These are phyloP conservation scores for Nerophis lumbriciformis DNA, from an alignment of 2,113 vertebrate species.

Conservation along the genomic window DNA sequence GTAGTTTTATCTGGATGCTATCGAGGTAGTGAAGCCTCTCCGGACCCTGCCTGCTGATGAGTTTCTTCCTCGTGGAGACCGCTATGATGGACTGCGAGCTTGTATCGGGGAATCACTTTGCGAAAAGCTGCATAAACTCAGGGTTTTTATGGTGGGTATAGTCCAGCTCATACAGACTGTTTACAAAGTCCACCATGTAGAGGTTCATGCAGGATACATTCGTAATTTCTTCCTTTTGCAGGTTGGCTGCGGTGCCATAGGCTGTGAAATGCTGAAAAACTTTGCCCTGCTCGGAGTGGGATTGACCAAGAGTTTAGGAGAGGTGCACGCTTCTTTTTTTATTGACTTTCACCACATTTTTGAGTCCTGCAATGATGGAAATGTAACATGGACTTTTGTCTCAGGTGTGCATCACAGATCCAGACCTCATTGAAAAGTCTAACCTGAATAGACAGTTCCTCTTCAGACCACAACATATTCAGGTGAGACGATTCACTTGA, in stretches of 20 bases:
- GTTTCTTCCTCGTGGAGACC: slow-evolving; percentile 86
- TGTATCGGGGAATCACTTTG: slow-evolving; percentile 89
- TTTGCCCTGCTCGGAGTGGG: slow-evolving; percentile 92
- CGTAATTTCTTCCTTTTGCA: slow-evolving; percentile 36
- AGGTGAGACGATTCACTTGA: slow-evolving; percentile 67
- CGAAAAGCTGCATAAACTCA: slow-evolving; percentile 82
- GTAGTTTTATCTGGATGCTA: slow-evolving; percentile 88
- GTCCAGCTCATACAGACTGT: slow-evolving; percentile 19
- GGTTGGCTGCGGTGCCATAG: slow-evolving; percentile 97
- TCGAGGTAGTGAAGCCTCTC: slow-evolving; percentile 79
- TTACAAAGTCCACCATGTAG: not conserved
- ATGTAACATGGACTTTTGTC: not conserved
- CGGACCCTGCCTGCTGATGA: slow-evolving; percentile 78
- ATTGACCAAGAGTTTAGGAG: slow-evolving; percentile 69
- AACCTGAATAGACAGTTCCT: slow-evolving; percentile 98
- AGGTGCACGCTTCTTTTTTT: slow-evolving; percentile 43
- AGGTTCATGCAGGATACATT: not conserved
- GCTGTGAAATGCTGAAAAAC: slow-evolving; percentile 99
- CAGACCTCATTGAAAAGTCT: slow-evolving; percentile 98
- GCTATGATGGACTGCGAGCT: slow-evolving; percentile 88
- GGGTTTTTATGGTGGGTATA: slow-evolving; percentile 88
- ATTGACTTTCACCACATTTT: not conserved
- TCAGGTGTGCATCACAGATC: slow-evolving; percentile 93
- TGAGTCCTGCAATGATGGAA: not conserved
- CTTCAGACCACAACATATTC: slow-evolving; percentile 94